These are phyloP conservation scores for Puffinus mauretanicus DNA, from an alignment of 2,113 vertebrate species.

Conservation along the genomic window DNA sequence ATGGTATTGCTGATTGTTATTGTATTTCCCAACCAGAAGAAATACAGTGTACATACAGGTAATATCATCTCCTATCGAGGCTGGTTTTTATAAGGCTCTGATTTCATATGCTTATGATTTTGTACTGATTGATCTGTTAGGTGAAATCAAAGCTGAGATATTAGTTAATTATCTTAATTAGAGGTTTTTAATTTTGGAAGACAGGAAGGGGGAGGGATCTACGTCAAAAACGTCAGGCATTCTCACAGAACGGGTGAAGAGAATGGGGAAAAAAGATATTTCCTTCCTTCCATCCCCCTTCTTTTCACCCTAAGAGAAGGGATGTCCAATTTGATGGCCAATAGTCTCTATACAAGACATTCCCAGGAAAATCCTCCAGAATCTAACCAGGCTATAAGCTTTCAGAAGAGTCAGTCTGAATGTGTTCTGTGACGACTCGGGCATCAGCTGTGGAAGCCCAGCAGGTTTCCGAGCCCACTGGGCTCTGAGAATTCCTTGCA, in stretches of 20 bases:
- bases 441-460: not conserved
- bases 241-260: not conserved
- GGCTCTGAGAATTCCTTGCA: not conserved
- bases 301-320: not conserved
- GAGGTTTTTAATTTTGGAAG: not conserved
- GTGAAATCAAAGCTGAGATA: not conserved
- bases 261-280: not conserved
- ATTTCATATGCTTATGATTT: not conserved
- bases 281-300: not conserved
- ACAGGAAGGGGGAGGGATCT: not conserved
- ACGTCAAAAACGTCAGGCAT: not conserved
- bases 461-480: not conserved
- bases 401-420: not conserved
- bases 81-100: not conserved
- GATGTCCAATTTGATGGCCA: not conserved
- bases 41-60: not conserved
- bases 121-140: not conserved
- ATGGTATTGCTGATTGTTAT: not conserved
- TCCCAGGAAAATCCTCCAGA: not conserved
- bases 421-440: accelerated
- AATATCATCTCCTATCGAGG: not conserved
- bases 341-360: not conserved
- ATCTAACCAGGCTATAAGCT: not conserved
- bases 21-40: not conserved
- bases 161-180: not conserved